phyloP scores from a whole-genome alignment of 2,797 vertebrate species.

The Bradypodion ventrale region DNA sequence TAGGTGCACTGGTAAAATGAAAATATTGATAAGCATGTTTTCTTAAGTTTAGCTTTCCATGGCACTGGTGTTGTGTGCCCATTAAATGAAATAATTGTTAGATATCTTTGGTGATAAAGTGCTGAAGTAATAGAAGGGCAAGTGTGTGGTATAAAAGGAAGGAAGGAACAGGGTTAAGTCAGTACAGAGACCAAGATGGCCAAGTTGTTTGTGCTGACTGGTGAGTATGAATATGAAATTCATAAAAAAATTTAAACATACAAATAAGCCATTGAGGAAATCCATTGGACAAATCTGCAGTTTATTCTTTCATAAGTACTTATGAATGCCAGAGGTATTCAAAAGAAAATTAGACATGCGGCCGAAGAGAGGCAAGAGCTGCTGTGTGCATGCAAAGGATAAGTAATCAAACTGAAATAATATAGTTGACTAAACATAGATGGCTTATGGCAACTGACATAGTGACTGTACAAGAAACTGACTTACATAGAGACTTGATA shows the following conservation, averaged over 20 bases:
- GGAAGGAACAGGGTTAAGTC: not conserved
- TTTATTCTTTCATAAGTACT: not conserved
- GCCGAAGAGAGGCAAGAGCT: too few species aligned
- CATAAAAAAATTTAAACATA: fast-evolving
- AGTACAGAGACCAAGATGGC: constrained; percentile 62
- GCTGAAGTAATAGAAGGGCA: not conserved
- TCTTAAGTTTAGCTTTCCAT: not conserved
- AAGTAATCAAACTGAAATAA: too few species aligned
- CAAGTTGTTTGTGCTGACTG: constrained; percentile 59
- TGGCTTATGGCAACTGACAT: too few species aligned
- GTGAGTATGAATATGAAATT: constrained; percentile 54
- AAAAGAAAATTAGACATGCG: too few species aligned
- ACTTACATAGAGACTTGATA: too few species aligned
- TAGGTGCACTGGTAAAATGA: not conserved
- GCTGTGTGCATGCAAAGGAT: too few species aligned
- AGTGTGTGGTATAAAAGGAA: constrained; percentile 8
- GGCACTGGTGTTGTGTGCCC: not conserved
- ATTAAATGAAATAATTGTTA: not conserved
- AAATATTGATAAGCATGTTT: not conserved
- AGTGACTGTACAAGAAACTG: too few species aligned
- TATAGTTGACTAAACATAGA: too few species aligned
- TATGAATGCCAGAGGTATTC: not conserved
- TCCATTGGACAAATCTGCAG: fast-evolving
- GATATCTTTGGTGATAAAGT: not conserved
- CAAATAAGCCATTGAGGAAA: too few species aligned